Evolutionary conservation across 2,888 invertebrate species (phyloP).

Genomic region (Lochmaea crataegi): DNA sequence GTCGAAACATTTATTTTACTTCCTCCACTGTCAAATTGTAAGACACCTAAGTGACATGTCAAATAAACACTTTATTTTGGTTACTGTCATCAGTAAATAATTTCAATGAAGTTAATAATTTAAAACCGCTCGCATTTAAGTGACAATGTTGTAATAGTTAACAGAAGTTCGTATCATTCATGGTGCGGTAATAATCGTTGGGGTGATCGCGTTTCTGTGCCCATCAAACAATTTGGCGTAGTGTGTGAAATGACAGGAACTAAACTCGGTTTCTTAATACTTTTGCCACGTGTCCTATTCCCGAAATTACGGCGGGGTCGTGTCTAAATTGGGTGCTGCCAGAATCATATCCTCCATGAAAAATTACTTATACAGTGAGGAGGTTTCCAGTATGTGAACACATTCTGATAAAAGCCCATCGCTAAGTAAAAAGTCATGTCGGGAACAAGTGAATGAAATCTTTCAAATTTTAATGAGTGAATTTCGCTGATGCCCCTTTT

Average conservation of each 20-base stretch:
- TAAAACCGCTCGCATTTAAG: not conserved
- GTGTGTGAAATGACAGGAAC: constrained; percentile 59
- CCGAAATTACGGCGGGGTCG: constrained; percentile 60
- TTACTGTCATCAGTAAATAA: too few species aligned
- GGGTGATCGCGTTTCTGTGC: constrained; percentile 52
- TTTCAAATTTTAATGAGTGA: constrained; percentile 18
- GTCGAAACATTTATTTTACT: too few species aligned
- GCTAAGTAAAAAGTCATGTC: constrained; percentile 45
- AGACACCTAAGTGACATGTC: too few species aligned
- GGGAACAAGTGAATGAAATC: constrained; percentile 24
- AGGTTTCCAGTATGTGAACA: constrained; percentile 44
- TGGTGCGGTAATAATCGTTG: constrained; percentile 31
- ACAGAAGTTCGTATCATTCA: constrained; percentile 26
- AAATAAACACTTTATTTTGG: too few species aligned
- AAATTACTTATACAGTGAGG: constrained; percentile 55
- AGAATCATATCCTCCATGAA: constrained; percentile 61
- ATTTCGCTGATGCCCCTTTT: constrained; percentile 11
- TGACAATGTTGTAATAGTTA: constrained; percentile 23
- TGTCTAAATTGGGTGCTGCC: constrained; percentile 60
- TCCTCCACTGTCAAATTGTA: too few species aligned
- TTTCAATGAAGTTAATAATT: not conserved
- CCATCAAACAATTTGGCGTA: constrained; percentile 60
- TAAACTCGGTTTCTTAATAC: constrained; percentile 52
- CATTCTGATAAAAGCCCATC: constrained; percentile 38
- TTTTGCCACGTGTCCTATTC: constrained; percentile 60